Evolutionary conservation across 2,113 vertebrate species (phyloP), one percentile per base, ranked within the genome.

Genomic region (Cyprinodon tularosa): DNA sequence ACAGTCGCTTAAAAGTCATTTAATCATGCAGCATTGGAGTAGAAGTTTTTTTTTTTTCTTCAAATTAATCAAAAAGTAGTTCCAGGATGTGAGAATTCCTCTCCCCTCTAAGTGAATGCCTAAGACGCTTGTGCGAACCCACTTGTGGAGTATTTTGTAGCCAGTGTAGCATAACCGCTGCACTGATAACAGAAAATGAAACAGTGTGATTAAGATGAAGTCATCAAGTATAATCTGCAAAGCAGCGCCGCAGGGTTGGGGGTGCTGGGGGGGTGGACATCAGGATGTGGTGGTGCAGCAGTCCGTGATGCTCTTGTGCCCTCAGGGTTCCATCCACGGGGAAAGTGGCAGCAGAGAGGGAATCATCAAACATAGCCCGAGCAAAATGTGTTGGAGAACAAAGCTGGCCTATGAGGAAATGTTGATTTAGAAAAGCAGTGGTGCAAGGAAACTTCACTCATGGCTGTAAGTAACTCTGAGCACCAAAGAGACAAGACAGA

Each of bases 121-220:
- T 53, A 14, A 68, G 39, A 77, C 50, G 66, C 59, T 76, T 29
- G 68, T 82, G 74, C 80, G 76, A 73, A 70, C n/a, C 75, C 86
- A 89, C 83, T 90, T 88, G 84, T 84, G 69, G 76, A 86, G 76
- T 62, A 83, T 82, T 89, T 74, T 4, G 14, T 70, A 84, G 72
- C 62, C 84, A 84, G 72, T 45, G 80, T 70, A 40, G 80, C 85
- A 66, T 78, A 75, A 62, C 69, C 53, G 68, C 72, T 4, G 61
- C 9, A 71, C 39, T 81, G 85, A 93, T 90, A 90, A 89, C 88
- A 91, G 78, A 85, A 91, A 93, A 92, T 90, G 73, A 91, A 91
- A 86, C 22, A 89, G 91, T 90, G 86, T 92, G 90, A 93, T 93
- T 92, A 91, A 91, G 81, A 93, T 92, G 87, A 92, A 93, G 92